Base-by-base conservation (phyloP, 2,113 vertebrate species). In the Lathamus discolor region DNA sequence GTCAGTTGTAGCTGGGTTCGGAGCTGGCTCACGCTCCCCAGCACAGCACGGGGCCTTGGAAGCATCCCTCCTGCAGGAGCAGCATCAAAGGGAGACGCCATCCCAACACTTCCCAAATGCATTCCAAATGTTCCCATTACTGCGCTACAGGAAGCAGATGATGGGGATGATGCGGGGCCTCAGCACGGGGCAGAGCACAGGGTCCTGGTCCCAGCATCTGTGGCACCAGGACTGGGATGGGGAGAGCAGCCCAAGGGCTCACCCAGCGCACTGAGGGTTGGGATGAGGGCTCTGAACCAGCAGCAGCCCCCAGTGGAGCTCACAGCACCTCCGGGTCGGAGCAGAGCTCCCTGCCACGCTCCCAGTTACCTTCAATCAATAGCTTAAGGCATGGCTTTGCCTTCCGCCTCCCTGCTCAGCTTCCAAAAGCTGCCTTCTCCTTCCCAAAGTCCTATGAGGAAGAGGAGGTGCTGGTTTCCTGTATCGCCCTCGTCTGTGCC, bases 41-140 rank as follows among this genome's bases (percentile, higher is more conserved):
- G 33, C 55, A n/a, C 55, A 59, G 55, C 55, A 59, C 3, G 33
- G 55, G 55, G 68, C 77, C 52, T 63, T 28, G 83, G 90, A 48
- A 55, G 41, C 49, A 31, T 25, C 83, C 87, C 75, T 93, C 74
- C 76, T 29, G 43, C 62, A 75, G 83, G 51, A 93, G 78, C 62
- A 64, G 44, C 84, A 88, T 86, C 93, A 86, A 86, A 88, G 80
- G 11, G 28, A 75, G 41, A 75, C 4, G 15, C 55, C 33, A 4
- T 41, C 88, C 90, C 62, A 51, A 55, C 23, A 10, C 74, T 55
- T 82, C 90, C 80, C 64, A 64, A n/a, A 86, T 83, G 63, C 25
- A 41, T 91, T 48, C 95, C 95, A 83, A 85, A 82, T 82, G 83
- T 90, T 61, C 59, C 18, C n/a, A 64, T 78, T 55, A 46, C 17